Conservation (phyloP, 1,140 invertebrate genomes). For the Choristoneura fumiferana region DNA sequence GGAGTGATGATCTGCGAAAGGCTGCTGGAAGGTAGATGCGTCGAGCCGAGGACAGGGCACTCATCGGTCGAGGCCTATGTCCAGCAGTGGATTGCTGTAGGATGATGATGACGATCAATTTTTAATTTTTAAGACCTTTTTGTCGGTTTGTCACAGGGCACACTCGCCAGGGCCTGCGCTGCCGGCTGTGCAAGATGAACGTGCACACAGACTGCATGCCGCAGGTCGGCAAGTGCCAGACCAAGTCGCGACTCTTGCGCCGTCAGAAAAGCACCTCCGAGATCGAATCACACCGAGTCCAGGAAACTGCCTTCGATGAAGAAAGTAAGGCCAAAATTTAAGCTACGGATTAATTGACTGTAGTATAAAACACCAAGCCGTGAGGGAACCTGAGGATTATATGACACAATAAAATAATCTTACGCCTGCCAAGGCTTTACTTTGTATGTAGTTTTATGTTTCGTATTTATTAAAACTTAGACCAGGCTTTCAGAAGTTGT, state of each 20-base stretch:
- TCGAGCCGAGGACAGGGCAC: too few relatives aligned
- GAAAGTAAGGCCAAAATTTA: conserved; percentile 81
- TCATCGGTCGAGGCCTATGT: too few relatives aligned
- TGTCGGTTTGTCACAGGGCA: conserved; percentile 81
- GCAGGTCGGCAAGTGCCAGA: conserved; percentile 88
- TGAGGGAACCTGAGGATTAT: background rate
- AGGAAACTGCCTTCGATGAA: conserved; percentile 81
- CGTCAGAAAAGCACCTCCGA: conserved; percentile 92
- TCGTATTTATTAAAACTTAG: conserved; percentile 14
- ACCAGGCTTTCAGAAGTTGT: conserved; percentile 29
- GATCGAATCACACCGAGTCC: conserved; percentile 82
- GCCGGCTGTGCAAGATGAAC: conserved; percentile 94
- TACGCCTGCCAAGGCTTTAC: too few relatives aligned
- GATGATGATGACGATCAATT: too few relatives aligned
- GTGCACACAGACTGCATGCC: conserved; percentile 94
- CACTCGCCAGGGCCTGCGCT: conserved; percentile 93
- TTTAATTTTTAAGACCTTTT: too few relatives aligned
- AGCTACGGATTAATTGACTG: too few relatives aligned
- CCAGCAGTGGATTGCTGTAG: too few relatives aligned
- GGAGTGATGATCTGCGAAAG: too few relatives aligned
- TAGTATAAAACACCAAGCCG: background rate
- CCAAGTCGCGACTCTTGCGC: conserved; percentile 89
- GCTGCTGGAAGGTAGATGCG: too few relatives aligned
- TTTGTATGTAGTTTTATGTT: background rate
- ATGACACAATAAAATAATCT: background rate